Evolutionary conservation across 1,140 invertebrate species (phyloP).

Genomic region (Bombus waltoni): DNA sequence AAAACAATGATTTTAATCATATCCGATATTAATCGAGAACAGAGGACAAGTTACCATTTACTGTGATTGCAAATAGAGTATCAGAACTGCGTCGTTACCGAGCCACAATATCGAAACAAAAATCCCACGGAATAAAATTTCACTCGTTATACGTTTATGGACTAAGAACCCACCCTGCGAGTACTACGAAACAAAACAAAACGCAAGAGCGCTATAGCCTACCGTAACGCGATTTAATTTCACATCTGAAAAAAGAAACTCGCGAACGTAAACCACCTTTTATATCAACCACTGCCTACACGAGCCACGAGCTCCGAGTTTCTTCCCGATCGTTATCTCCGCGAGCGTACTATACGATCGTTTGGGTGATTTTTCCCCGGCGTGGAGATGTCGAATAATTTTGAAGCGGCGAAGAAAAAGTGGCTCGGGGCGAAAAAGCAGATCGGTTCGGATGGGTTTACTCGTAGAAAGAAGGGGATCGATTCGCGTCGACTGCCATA

Average conservation of each 20-base stretch:
- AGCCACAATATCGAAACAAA: background rate
- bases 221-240: background rate
- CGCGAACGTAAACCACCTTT: background rate
- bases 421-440: background rate
- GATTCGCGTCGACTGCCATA: background rate
- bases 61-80: background rate
- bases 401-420: background rate
- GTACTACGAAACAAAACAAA: background rate
- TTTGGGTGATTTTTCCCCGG: background rate
- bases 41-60: too few species aligned
- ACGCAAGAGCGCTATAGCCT: too few species aligned
- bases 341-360: background rate
- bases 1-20: too few species aligned
- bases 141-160: background rate
- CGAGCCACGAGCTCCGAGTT: background rate
- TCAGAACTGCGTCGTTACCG: background rate
- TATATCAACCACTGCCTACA: background rate
- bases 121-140: background rate
- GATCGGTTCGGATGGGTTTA: background rate
- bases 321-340: constrained; percentile 6
- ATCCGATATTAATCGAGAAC: too few species aligned
- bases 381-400: background rate
- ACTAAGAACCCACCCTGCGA: background rate
- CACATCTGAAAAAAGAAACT: background rate
- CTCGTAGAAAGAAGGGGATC: too few species aligned